Percentiles rank a stretch among this genome's conserved stretches.
phyloP scores from a whole-genome alignment of 2,113 vertebrate genomes.

The Polyodon spathula region DNA sequence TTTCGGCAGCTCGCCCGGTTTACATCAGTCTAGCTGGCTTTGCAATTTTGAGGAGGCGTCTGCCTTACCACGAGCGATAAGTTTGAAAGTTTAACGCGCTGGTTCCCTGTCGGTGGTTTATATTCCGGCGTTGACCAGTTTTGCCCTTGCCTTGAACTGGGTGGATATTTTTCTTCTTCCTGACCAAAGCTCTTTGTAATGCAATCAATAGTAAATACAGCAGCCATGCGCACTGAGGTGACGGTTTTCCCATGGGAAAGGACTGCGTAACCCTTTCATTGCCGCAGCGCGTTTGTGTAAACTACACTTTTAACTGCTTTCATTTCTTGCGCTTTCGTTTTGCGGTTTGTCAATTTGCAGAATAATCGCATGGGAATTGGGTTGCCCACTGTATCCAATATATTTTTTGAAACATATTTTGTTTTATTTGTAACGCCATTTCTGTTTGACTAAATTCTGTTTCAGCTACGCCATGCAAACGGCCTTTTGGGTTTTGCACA shows the following conservation, averaged over 20 bases:
- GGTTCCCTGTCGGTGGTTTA: slow-evolving; percentile 15
- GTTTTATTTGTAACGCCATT: too few species aligned
- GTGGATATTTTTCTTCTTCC: slow-evolving; percentile 29
- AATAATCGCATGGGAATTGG: too few species aligned
- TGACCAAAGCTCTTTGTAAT: slow-evolving; percentile 32
- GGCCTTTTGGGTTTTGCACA: too few species aligned
- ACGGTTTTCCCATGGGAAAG: slow-evolving; percentile 12
- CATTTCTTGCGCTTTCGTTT: too few species aligned
- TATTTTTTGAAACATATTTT: too few species aligned
- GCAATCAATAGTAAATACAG: slow-evolving; percentile 36
- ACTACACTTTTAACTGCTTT: too few species aligned
- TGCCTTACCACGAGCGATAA: slow-evolving; percentile 5
- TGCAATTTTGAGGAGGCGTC: slow-evolving; percentile 20
- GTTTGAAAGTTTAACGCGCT: slow-evolving; percentile 26
- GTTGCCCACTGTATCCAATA: too few species aligned
- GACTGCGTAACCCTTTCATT: slow-evolving; percentile 26
- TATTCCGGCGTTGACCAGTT: not conserved
- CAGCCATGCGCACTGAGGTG: slow-evolving; percentile 55
- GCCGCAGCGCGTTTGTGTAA: too few species aligned
- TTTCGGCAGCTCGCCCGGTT: slow-evolving; percentile 9
- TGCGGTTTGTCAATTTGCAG: too few species aligned
- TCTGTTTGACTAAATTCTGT: too few species aligned
- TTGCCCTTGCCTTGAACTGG: slow-evolving; percentile 19
- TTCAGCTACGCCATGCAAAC: too few species aligned
- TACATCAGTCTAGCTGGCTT: not conserved